Evolutionary conservation across 2,888 invertebrate species (phyloP), one percentile per base, ranked within the genome.

Genomic region (Crossocerus cetratus): DNA sequence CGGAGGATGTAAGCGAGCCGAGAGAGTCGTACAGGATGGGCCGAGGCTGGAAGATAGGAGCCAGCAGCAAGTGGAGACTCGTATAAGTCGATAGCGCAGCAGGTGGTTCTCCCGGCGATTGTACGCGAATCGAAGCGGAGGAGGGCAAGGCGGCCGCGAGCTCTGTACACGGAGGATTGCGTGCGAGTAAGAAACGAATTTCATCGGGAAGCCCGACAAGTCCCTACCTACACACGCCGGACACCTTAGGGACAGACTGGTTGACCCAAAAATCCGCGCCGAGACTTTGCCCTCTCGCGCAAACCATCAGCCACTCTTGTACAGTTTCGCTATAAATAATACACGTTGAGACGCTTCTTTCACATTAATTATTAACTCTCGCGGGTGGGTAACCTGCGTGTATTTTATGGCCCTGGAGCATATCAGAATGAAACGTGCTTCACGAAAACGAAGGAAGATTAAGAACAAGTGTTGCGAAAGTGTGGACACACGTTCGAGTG

Each of bases 11-110:
- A 8, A 13, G 43, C 43, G 43, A 43, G 43, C 43, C 61, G 53
- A 65, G 65, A 57, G 49, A 57, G 13, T 8, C 43, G 13, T 56
- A 13, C 13, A n/a, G 20, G 11, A 42, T 56, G 59, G 49, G 20
- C 43, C 22, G 32, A 32, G 32, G 42, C 32, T 32, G 18, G 16
- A 20, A 45, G 65, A 44, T 43, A 59, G 45, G 32, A 58, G 42
- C 54, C 23, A 32, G 43, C 65, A 49, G 49, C 14, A 18, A 60
- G 21, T 21, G 44, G 65, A 72, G 53, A 59, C 57, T 64, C 57
- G 49, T 56, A 20, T 21, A 56, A 18, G 67, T 66, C 72, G 56
- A 69, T 72, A 72, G 69, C 63, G 65, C 68, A 64, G 68, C 63
- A 75, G 72, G 69, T 69, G 62, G 72, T 62, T 62, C 22, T 8